phyloP scores from a whole-genome alignment of 2,113 vertebrate species.

The Marmota monax region DNA sequence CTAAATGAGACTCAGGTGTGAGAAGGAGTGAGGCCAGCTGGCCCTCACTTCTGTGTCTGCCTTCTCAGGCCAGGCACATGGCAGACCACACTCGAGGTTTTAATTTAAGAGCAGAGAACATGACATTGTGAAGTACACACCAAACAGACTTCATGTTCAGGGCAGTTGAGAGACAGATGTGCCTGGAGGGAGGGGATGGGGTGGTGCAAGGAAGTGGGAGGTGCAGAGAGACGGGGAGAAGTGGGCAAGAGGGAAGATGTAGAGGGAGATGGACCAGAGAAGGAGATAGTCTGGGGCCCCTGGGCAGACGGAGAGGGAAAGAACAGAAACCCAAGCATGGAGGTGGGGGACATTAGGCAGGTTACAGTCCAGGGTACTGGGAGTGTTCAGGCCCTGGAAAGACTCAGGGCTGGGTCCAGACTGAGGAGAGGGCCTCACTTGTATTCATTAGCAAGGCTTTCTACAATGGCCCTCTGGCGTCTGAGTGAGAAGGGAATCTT shows the following conservation, averaged over 20 bases:
- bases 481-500: constrained; percentile 10
- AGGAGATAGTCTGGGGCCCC: neutral
- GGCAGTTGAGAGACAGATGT: neutral
- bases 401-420: neutral
- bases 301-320: neutral
- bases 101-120: neutral
- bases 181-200: neutral
- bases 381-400: neutral
- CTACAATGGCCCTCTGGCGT: constrained; percentile 9
- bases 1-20: accelerated
- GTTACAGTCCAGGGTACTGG: neutral
- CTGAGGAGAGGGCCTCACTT: accelerated
- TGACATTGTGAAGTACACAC: accelerated
- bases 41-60: neutral
- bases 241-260: neutral
- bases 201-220: neutral
- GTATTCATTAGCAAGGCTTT: neutral
- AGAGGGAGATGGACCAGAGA: no score
- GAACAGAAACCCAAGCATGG: neutral
- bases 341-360: neutral
- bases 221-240: neutral
- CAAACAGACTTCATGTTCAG: neutral
- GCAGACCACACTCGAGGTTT: neutral
- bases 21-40: neutral
- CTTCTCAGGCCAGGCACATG: accelerated